Conservation (phyloP, 2,113 vertebrate genomes). For the Perognathus longimembris region DNA sequence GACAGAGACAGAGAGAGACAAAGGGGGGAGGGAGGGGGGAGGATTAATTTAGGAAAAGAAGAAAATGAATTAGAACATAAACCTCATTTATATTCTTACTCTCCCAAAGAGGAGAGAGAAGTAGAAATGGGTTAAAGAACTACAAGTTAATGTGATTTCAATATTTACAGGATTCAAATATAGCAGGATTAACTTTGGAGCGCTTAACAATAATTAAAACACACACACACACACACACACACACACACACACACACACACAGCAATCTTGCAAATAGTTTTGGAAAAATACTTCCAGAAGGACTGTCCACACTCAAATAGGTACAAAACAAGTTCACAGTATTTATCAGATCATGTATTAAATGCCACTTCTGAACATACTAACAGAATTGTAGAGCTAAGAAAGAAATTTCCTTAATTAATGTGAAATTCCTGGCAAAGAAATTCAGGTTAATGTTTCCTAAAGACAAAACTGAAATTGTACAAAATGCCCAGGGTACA, state of each 20-base stretch:
- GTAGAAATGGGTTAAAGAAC: constrained; percentile 12
- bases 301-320: constrained; percentile 8
- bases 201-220: background rate
- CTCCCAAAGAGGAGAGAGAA: background rate
- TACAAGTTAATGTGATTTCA: constrained; percentile 31
- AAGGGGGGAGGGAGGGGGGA: too few species aligned
- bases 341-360: constrained; percentile 24
- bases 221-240: background rate
- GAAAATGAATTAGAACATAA: constrained; percentile 31
- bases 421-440: background rate
- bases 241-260: background rate
- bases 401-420: constrained; percentile 34
- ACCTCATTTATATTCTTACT: constrained; percentile 23
- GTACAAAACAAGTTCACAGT: constrained; percentile 46
- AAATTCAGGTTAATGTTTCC: constrained; percentile 23
- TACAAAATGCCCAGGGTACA: background rate
- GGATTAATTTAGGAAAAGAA: constrained; percentile 5
- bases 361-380: constrained; percentile 32
- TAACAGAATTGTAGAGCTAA: background rate
- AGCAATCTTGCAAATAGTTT: constrained; percentile 36
- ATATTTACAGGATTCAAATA: constrained; percentile 18
- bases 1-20: too few species aligned
- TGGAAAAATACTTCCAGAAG: constrained; percentile 38
- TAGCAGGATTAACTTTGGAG: background rate
- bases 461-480: constrained; percentile 53